Evolutionary conservation across 2,888 invertebrate genomes (phyloP).

Genomic region (Mantis religiosa): DNA sequence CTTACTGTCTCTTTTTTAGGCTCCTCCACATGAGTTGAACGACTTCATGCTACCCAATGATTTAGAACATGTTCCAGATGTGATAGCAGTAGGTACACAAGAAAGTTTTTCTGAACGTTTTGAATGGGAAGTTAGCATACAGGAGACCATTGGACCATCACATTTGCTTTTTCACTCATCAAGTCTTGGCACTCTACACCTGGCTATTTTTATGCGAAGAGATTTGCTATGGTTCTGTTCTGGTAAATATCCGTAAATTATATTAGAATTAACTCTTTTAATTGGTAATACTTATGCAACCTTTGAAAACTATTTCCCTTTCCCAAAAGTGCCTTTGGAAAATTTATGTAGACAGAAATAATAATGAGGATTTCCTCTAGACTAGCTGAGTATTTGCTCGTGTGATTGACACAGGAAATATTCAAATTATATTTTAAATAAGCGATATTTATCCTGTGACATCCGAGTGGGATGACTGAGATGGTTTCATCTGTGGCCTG

Average conservation of each 20-base stretch:
- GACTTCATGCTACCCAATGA: conserved; percentile 85
- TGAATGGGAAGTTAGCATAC: conserved; percentile 86
- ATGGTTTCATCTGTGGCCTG: too few species aligned
- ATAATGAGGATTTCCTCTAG: too few species aligned
- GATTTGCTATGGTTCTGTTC: conserved; percentile 97
- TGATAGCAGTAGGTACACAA: conserved; percentile 90
- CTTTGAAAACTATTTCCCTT: too few species aligned
- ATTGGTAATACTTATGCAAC: too few species aligned
- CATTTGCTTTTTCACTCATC: conserved; percentile 86
- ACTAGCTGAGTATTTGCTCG: too few species aligned
- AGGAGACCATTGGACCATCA: conserved; percentile 89
- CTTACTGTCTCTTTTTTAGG: conserved; percentile 45
- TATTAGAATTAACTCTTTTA: too few species aligned
- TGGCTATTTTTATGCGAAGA: conserved; percentile 81
- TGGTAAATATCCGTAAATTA: conserved; percentile 39
- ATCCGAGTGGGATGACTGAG: too few species aligned
- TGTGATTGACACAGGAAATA: too few species aligned
- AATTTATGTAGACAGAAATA: too few species aligned
- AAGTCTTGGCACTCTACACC: conserved; percentile 81
- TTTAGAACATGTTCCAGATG: conserved; percentile 82
- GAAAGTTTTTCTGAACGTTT: conserved; percentile 84
- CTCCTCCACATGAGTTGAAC: conserved; percentile 61
- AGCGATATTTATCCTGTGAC: too few species aligned
- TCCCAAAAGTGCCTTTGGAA: too few species aligned
- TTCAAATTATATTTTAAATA: too few species aligned